Conservation (phyloP, 2,113 vertebrate species). For the Cathartes aura region DNA sequence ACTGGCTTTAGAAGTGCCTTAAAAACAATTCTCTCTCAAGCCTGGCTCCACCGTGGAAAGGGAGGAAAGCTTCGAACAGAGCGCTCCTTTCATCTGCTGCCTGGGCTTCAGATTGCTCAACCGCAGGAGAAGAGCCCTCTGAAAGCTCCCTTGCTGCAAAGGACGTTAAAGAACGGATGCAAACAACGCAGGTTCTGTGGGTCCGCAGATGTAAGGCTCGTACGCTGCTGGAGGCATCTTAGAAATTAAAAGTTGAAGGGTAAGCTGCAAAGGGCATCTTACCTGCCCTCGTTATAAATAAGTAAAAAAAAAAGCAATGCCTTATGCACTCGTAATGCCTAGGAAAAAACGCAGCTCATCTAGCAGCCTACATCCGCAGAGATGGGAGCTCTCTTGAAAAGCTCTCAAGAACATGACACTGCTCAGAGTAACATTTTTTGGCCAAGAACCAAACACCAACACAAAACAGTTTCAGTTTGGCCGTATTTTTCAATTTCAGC, state of each 20-base stretch:
- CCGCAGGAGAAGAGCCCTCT: background rate
- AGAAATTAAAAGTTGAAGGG: background rate
- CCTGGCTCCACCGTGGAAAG: background rate
- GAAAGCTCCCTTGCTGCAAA: background rate
- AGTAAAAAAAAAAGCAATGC: background rate
- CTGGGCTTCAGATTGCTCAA: background rate
- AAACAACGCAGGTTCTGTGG: background rate
- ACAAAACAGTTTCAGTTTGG: background rate
- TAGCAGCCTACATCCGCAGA: background rate
- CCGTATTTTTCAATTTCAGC: fast-evolving
- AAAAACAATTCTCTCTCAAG: slow-evolving; percentile 8
- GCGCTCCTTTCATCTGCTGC: slow-evolving; percentile 7
- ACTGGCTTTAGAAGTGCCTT: background rate
- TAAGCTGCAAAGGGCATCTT: background rate
- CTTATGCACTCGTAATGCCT: fast-evolving
- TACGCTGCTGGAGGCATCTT: background rate
- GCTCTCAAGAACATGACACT: fast-evolving
- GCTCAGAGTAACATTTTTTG: background rate
- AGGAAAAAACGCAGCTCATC: background rate
- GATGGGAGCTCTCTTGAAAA: background rate
- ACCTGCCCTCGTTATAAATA: background rate
- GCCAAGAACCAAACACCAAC: background rate
- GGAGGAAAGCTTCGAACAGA: background rate
- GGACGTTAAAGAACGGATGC: background rate
- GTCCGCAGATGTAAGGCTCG: fast-evolving